Conservation (phyloP, 2,797 vertebrate species). For the Gymnoscopelus braueri region DNA sequence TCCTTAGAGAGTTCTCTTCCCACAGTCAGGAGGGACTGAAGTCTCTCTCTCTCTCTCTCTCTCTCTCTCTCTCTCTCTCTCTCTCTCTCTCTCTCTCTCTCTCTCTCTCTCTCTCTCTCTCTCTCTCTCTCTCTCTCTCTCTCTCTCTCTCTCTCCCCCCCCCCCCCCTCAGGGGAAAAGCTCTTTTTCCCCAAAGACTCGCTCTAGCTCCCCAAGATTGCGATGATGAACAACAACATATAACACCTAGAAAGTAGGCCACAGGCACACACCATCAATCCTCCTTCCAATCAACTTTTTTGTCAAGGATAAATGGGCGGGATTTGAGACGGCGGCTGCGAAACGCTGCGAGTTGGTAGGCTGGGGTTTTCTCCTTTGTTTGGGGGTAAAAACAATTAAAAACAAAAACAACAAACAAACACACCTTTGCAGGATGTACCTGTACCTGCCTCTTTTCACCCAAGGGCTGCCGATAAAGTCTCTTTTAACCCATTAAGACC, state of each 20-base stretch:
- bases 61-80: conserved; percentile 18
- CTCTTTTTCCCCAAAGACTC: conserved; percentile 63
- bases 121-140: conserved; percentile 3
- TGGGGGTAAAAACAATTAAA: conserved; percentile 10
- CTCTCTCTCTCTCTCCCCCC: neutral
- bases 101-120: conserved; percentile 8
- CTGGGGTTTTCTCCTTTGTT: conserved; percentile 22
- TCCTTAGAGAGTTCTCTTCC: conserved; percentile 52
- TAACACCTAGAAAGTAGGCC: conserved; percentile 76
- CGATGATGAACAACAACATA: conserved; percentile 76
- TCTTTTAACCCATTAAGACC: too few relatives aligned
- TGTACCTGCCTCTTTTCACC: too few relatives aligned
- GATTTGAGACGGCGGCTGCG: neutral
- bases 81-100: conserved; percentile 13
- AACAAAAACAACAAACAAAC: too few relatives aligned
- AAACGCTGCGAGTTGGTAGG: neutral
- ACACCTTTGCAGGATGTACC: too few relatives aligned
- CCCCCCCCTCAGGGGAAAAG: conserved; percentile 48
- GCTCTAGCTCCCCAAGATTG: conserved; percentile 56
- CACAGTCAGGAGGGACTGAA: conserved; percentile 61
- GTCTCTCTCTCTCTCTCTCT: conserved; percentile 33
- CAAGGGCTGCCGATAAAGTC: too few relatives aligned
- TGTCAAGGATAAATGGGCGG: conserved; percentile 33
- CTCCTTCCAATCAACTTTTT: conserved; percentile 59
- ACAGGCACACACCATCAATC: conserved; percentile 54